Percentiles rank a stretch among this genome's conserved stretches.
Evolutionary conservation across 2,888 invertebrate genomes (phyloP).

Genomic region (Amitus sp.): DNA sequence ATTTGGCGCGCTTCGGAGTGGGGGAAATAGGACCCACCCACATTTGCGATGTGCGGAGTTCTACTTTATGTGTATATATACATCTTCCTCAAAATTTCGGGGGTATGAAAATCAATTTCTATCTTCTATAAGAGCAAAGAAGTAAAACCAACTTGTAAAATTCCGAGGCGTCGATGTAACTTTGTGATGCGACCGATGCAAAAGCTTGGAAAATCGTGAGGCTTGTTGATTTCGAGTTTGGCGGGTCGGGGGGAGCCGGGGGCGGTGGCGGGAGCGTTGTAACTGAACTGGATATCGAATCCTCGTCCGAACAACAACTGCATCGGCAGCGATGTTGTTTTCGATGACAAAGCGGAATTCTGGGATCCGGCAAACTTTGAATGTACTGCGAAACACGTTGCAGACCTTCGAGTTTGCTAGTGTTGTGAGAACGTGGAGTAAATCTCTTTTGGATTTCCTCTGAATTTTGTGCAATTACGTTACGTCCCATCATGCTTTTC

Average conservation of each 20-base stretch:
- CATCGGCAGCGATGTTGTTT: too few species aligned
- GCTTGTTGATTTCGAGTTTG: too few species aligned
- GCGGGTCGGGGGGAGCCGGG: constrained; percentile 57
- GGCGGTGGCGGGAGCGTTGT: constrained; percentile 56
- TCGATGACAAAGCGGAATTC: too few species aligned
- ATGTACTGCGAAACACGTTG: constrained; percentile 59
- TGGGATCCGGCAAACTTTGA: constrained; percentile 59
- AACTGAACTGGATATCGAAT: constrained; percentile 39
- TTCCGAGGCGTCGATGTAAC: constrained; percentile 62
- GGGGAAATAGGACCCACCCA: too few species aligned
- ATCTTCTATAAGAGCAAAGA: not conserved
- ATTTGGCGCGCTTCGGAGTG: too few species aligned
- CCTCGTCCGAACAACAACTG: constrained; percentile 33
- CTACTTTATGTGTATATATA: too few species aligned
- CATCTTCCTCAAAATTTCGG: too few species aligned
- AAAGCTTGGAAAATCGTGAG: constrained; percentile 61
- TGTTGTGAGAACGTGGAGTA: too few species aligned
- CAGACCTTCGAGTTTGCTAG: constrained; percentile 46
- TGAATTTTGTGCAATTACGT: too few species aligned
- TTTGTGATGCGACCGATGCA: constrained; percentile 58
- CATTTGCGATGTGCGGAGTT: too few species aligned
- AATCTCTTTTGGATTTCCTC: too few species aligned
- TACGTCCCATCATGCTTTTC: too few species aligned
- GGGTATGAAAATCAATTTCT: not conserved
- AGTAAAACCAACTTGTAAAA: constrained; percentile 56